Evolutionary conservation across 2,113 vertebrate species (phyloP), one percentile per base, ranked within the genome.

Genomic region (Thalassarche chlororhynchos): DNA sequence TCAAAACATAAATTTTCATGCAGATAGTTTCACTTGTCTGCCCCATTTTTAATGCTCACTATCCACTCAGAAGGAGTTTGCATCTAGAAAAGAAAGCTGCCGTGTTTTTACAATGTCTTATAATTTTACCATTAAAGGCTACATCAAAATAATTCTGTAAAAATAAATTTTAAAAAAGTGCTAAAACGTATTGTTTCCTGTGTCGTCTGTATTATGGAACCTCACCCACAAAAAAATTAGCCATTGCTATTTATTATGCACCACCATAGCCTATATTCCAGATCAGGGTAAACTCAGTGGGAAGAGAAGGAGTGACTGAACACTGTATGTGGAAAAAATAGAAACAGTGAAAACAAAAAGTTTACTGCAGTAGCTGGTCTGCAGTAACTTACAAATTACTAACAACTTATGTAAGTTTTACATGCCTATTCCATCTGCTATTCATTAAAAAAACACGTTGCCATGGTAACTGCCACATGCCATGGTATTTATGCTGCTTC

Each of bases 341-440:
- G 97, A 95, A 97, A 96, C 96, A 95, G 87, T 85, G 93, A 94
- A 98, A 98, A 98, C 98, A 98, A 97, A 98, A 98, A 98, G 97
- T 98, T 98, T 98, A 96, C 96, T 96, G 98, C 98, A 95, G 96
- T 97, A 98, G 98, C 98, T 98, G 98, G 97, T 98, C 98, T 98
- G 93, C 98, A 98, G 97, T 98, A 98, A 98, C 97, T 98, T 97
- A 98, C 98, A 98, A 98, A 98, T 98, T 98, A 98, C 98, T 98
- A 98, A 98, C 98, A 98, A 98, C 98, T 98, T 98, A 98, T 98
- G 98, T 98, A 98, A 98, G 98, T 98, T 98, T 98, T 98, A 98
- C 98, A 98, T 98, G 98, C 87, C 97, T 98, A 95, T 98, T 98
- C 98, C 98, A 98, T 98, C 98, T 98, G 98, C 97, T 98, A 98